Conservation (phyloP, 2,888 invertebrate genomes). For the Scaptomyza tumidula region DNA sequence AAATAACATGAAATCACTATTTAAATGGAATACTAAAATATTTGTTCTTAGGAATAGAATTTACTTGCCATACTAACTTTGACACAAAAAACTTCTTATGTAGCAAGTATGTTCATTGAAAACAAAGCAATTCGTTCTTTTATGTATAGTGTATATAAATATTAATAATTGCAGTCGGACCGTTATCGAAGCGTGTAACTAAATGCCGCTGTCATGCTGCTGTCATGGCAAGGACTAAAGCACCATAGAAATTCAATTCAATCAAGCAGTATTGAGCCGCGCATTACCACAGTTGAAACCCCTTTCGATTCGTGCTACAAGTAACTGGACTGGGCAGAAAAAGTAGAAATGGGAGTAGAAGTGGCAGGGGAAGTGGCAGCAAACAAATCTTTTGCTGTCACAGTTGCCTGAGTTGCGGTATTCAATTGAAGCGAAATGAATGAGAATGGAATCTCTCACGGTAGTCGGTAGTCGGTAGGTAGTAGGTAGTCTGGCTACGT, state of each 20-base stretch:
- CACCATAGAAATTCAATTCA: constrained; percentile 48
- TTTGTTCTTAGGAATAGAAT: too few relatives aligned
- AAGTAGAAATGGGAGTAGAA: background rate
- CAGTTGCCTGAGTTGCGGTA: constrained; percentile 49
- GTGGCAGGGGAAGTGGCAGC: constrained; percentile 18
- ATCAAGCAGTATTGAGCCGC: constrained; percentile 37
- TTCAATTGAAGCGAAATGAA: constrained; percentile 62
- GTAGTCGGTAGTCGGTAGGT: constrained; percentile 34
- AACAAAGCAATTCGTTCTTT: background rate
- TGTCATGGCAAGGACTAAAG: constrained; percentile 29
- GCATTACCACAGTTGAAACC: constrained; percentile 46
- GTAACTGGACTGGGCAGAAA: constrained; percentile 9
- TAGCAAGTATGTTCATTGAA: background rate
- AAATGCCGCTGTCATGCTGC: constrained; percentile 47
- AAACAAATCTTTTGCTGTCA: constrained; percentile 76
- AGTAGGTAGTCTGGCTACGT: constrained; percentile 37
- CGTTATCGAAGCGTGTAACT: constrained; percentile 8
- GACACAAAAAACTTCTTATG: too few relatives aligned
- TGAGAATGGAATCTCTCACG: constrained; percentile 54
- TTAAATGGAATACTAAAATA: too few relatives aligned
- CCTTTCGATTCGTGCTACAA: constrained; percentile 36
- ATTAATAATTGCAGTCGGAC: background rate
- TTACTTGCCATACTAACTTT: background rate
- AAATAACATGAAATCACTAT: too few relatives aligned
- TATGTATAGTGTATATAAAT: constrained; percentile 24